These are phyloP conservation scores for Elgaria multicarinata DNA, from an alignment of 2,113 vertebrate genomes.

Conservation along the genomic window DNA sequence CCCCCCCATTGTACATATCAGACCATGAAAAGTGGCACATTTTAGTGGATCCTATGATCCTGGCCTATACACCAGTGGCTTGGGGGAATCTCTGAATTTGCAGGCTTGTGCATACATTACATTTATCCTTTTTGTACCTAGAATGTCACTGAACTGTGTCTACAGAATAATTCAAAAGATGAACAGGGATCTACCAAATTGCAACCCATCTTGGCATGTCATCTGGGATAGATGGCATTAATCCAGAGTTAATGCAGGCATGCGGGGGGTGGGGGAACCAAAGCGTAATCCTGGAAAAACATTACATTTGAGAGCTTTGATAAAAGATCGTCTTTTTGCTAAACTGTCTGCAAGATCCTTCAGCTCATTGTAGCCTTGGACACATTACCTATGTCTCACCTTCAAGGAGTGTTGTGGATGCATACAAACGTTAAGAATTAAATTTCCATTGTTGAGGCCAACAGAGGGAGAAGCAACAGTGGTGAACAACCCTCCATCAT, in stretches of 20 bases:
- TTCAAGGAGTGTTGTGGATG: not conserved
- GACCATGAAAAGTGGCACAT: not conserved
- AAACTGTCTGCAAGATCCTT: not conserved
- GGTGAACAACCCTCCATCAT: no score
- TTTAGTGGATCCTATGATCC: not conserved
- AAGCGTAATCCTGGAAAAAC: not conserved
- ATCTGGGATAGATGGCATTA: not conserved
- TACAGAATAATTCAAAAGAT: not conserved
- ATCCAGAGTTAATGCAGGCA: not conserved
- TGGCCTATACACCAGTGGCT: not conserved
- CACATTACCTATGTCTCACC: not conserved
- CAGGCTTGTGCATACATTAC: accelerated
- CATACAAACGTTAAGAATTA: no score
- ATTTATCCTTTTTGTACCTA: not conserved
- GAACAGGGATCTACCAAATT: not conserved
- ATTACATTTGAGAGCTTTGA: not conserved
- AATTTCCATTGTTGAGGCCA: no score
- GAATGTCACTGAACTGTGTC: not conserved
- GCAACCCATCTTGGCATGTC: not conserved
- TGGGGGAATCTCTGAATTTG: accelerated
- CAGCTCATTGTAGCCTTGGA: not conserved
- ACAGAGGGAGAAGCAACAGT: no score
- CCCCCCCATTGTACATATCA: not conserved
- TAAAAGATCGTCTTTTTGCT: no score
- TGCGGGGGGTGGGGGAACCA: not conserved